These are phyloP conservation scores for Candidula unifasciata DNA, from an alignment of 2,888 invertebrate genomes.

Conservation along the genomic window DNA sequence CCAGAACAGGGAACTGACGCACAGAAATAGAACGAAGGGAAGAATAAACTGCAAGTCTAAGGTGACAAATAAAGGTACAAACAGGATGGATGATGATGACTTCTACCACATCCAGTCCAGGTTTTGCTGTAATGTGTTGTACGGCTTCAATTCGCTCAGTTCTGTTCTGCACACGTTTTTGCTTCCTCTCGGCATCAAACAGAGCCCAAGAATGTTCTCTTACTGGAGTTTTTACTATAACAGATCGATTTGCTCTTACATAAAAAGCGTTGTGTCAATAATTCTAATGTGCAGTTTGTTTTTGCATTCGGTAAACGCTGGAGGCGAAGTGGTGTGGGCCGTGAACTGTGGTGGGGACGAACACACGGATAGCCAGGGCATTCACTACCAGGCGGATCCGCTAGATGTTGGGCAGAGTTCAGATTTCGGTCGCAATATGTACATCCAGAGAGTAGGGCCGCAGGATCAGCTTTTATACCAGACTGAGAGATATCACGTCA, in stretches of 20 bases:
- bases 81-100: no score
- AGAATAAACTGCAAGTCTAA: no score
- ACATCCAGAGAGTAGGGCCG: slow-evolving; percentile 89
- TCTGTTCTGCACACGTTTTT: no score
- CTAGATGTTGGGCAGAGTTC: slow-evolving; percentile 81
- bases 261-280: slow-evolving; percentile 45
- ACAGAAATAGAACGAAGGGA: no score
- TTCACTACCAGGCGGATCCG: slow-evolving; percentile 89
- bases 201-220: slow-evolving; percentile 52
- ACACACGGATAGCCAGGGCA: slow-evolving; percentile 91
- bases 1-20: no score
- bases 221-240: slow-evolving; percentile 45
- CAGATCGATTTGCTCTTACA: slow-evolving; percentile 24
- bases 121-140: background rate
- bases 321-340: slow-evolving; percentile 79
- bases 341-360: slow-evolving; percentile 88
- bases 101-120: slow-evolving; percentile 14
- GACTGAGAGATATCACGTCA: slow-evolving; percentile 95
- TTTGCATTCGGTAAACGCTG: slow-evolving; percentile 61
- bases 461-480: slow-evolving; percentile 85
- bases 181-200: no score
- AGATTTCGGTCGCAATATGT: slow-evolving; percentile 93
- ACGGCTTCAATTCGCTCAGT: no score
- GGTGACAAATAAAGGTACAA: no score
- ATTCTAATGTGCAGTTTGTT: slow-evolving; percentile 57